These are phyloP conservation scores for Dasysyrphus tricinctus DNA, from an alignment of 2,888 invertebrate genomes.

Conservation along the genomic window DNA sequence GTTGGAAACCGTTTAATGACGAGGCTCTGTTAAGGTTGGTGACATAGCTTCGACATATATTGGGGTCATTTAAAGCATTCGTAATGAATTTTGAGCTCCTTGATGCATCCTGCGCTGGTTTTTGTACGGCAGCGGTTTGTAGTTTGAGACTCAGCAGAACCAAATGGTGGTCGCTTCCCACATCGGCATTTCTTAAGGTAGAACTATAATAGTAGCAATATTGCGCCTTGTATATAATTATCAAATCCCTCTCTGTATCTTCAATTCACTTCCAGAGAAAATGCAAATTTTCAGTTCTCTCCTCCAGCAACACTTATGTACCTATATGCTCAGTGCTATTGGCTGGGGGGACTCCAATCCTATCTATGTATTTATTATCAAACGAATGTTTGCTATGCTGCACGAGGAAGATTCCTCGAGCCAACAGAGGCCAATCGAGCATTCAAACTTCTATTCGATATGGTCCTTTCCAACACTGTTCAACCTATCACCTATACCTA, in stretches of 20 bases:
- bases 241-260: neutral
- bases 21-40: too few relatives aligned
- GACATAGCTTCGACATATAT: too few relatives aligned
- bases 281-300: neutral
- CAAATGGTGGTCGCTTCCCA: too few relatives aligned
- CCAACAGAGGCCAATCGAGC: slow-evolving; percentile 31
- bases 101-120: too few relatives aligned
- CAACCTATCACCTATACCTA: neutral
- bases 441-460: slow-evolving; percentile 10
- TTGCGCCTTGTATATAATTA: too few relatives aligned
- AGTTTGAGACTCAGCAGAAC: too few relatives aligned
- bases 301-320: neutral
- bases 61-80: too few relatives aligned
- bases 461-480: neutral
- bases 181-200: too few relatives aligned
- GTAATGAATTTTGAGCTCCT: too few relatives aligned
- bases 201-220: too few relatives aligned
- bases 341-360: slow-evolving; percentile 1
- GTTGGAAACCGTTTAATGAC: too few relatives aligned
- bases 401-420: slow-evolving; percentile 13
- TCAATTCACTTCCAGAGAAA: neutral
- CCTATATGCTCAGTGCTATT: neutral
- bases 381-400: slow-evolving; percentile 38
- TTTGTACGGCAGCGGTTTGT: too few relatives aligned
- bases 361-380: slow-evolving; percentile 23